A percentile compares a stretch with the other conserved stretches of the same genome.
Conservation (phyloP, 2,113 vertebrate species). For the Mustelus asterias region DNA sequence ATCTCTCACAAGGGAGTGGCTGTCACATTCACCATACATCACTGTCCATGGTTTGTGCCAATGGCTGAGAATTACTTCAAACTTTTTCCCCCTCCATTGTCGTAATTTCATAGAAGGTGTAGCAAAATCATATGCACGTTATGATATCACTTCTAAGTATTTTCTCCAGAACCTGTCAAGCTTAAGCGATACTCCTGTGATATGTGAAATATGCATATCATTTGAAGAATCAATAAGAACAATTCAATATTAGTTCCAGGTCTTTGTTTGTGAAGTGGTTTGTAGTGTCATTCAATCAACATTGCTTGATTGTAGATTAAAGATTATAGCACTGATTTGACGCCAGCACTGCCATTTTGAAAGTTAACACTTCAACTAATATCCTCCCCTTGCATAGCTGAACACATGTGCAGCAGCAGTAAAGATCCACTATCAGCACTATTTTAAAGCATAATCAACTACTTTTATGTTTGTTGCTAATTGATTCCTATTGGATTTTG, state of each 20-base stretch:
- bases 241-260: not conserved
- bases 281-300: not conserved
- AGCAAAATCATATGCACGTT: not conserved
- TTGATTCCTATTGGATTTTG: too few species aligned
- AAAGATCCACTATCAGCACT: too few species aligned
- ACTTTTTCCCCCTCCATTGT: not conserved
- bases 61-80: not conserved
- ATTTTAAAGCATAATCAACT: too few species aligned
- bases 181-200: not conserved
- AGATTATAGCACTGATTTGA: not conserved
- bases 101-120: too few species aligned
- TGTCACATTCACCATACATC: not conserved
- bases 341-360: too few species aligned
- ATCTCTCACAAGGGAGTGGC: not conserved
- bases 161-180: not conserved
- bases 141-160: not conserved
- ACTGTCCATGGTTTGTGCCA: not conserved
- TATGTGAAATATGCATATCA: not conserved
- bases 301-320: not conserved
- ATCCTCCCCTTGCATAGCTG: too few species aligned
- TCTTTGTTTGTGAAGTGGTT: not conserved
- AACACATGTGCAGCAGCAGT: too few species aligned
- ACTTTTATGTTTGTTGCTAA: too few species aligned
- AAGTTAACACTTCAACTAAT: too few species aligned
- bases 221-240: not conserved